Conservation (phyloP, 2,888 invertebrate species). For the Lasioglossum villosulum region DNA sequence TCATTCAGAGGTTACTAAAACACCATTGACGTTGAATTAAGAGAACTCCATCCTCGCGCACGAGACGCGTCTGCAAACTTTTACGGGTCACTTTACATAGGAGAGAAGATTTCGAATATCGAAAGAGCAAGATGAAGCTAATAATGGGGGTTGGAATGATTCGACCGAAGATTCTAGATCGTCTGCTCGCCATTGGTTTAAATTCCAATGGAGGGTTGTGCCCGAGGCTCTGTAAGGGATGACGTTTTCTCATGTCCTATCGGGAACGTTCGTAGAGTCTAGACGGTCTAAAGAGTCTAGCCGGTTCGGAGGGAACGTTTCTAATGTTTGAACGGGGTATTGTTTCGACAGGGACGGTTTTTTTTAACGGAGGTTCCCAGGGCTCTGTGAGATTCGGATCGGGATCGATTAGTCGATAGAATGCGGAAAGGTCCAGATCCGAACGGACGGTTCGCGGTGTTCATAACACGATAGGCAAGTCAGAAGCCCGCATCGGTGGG, state of each 20-base stretch:
- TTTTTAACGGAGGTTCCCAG: not conserved
- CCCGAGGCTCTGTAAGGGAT: not conserved
- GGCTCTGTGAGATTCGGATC: constrained; percentile 25
- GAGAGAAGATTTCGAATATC: not conserved
- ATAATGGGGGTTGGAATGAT: not conserved
- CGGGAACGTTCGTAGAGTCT: not conserved
- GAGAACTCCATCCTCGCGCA: too few relatives aligned
- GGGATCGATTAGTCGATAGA: constrained; percentile 46
- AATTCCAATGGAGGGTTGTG: not conserved
- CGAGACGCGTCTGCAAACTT: not conserved
- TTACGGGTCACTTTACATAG: not conserved
- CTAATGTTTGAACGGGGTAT: not conserved
- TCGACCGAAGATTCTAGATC: not conserved
- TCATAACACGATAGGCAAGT: constrained; percentile 67
- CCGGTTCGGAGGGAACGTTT: not conserved
- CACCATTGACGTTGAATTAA: too few relatives aligned
- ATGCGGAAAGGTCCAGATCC: constrained; percentile 38
- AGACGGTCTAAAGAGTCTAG: not conserved
- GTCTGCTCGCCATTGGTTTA: not conserved
- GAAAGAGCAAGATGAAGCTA: not conserved
- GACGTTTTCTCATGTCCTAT: constrained; percentile 1
- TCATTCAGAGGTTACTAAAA: too few relatives aligned
- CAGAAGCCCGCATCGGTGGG: constrained; percentile 76
- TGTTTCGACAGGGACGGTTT: not conserved
- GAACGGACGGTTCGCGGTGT: constrained; percentile 57